These are phyloP conservation scores for Epinephelus fuscoguttatus DNA, from an alignment of 2,113 vertebrate species.

Conservation along the genomic window DNA sequence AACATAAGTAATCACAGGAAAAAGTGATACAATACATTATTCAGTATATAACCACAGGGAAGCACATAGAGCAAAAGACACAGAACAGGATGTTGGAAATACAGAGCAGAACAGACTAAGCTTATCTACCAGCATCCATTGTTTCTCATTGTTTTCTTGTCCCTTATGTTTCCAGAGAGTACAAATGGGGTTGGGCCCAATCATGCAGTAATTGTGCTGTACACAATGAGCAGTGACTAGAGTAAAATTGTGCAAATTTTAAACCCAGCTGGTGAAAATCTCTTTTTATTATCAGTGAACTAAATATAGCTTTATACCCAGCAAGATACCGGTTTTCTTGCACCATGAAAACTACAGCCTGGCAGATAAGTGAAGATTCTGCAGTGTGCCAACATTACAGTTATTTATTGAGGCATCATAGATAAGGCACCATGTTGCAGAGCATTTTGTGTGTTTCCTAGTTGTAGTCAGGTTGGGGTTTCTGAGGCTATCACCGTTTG, in stretches of 20 bases:
- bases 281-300: neutral
- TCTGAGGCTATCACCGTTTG: neutral
- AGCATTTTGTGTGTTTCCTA: neutral
- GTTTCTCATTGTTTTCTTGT: conserved; percentile 29
- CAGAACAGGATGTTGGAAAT: conserved; percentile 19
- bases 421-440: neutral
- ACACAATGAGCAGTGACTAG: conserved; percentile 32
- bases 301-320: neutral
- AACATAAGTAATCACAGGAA: neutral
- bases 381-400: neutral
- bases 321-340: neutral
- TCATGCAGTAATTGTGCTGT: conserved; percentile 20
- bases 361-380: neutral
- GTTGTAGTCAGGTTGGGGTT: too few relatives aligned
- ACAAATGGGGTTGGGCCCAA: conserved; percentile 57
- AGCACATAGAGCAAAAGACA: neutral
- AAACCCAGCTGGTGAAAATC: neutral
- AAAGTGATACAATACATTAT: neutral
- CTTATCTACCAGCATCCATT: conserved; percentile 18
- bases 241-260: conserved; percentile 9
- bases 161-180: conserved; percentile 10
- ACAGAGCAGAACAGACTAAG: conserved; percentile 8
- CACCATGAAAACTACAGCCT: neutral
- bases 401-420: neutral
- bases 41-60: neutral